Base-by-base conservation (phyloP, 2,888 invertebrate species). In the Fragum sueziense region DNA sequence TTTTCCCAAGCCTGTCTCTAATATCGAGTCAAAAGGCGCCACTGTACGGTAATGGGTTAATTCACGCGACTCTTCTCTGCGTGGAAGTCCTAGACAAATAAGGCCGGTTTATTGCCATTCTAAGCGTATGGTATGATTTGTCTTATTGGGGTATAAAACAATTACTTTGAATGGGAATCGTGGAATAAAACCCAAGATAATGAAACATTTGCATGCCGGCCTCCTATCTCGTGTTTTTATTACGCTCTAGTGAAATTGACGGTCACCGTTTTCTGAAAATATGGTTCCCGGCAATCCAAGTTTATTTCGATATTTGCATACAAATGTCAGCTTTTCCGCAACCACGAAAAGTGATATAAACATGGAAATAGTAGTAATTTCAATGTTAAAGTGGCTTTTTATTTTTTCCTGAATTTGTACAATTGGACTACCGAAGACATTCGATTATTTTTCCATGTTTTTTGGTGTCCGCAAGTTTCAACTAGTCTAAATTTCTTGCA, bases 201-300 rank as follows among this genome's bases (percentile, higher is more conserved):
- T 65, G 65, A 65, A 65, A 65, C 65, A 65, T 65, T 65, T 65
- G 65, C 65, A 65, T 65, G 65, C 65, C 41, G 33, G 29, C 34
- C 22, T 37, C 65, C 65, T 65, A 65, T 65, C 41, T 65, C 3
- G 41, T 37, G 65, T 41, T 41, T 65, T 41, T 65, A 65, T 65
- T 65, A 65, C 65, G 65, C 65, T 65, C 65, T 41, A 65, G 65
- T 65, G 65, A 65, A 41, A 65, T 65, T 37, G 37, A 65, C 41
- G 41, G 65, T 41, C 41, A 65, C 65, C 65, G 65, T 65, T 65
- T 65, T 22, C 65, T 65, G 65, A 65, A n/a, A 65, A 41, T 41
- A 65, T 65, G 65, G 65, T 47, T 41, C 65, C 2, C 41, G n/a
- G 22, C 34, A 41, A 25, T 25, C 41, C n/a, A 65, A 65, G 31